A percentile compares a stretch with the other conserved stretches of the same genome.
Evolutionary conservation across 2,888 invertebrate genomes (phyloP).

Genomic region (Xiphydria camelus): DNA sequence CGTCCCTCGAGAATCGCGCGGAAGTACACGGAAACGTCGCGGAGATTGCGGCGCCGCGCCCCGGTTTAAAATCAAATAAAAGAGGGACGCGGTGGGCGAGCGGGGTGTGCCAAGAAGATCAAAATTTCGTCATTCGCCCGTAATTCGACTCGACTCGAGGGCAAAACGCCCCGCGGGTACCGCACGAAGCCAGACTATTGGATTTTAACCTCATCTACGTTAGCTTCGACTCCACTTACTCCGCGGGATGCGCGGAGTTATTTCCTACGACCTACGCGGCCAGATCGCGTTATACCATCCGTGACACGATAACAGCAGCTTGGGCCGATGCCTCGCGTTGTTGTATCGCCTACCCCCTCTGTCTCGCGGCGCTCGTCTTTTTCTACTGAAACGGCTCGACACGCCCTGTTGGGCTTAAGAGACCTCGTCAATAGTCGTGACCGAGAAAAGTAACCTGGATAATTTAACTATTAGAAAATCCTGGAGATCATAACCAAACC

Average conservation of each 20-base stretch:
- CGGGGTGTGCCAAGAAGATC: slow-evolving; percentile 36
- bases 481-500: no score
- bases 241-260: slow-evolving; percentile 28
- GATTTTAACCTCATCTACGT: slow-evolving; percentile 50
- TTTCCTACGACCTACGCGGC: no score
- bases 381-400: no score
- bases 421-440: no score
- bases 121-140: slow-evolving; percentile 46
- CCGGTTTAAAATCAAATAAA: slow-evolving; percentile 29
- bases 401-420: no score
- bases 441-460: no score
- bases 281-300: no score
- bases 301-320: no score
- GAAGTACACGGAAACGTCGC: slow-evolving; percentile 21
- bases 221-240: slow-evolving; percentile 16
- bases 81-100: slow-evolving; percentile 7
- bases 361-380: no score
- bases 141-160: slow-evolving; percentile 28
- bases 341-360: no score
- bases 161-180: not conserved
- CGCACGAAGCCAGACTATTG: slow-evolving; percentile 46
- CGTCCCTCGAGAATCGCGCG: not conserved
- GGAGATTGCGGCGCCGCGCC: slow-evolving; percentile 21
- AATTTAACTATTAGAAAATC: no score
- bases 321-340: no score